A percentile compares a stretch with the other conserved stretches of the same genome.
These are phyloP conservation scores for Gymnoscopelus microlampas DNA, from an alignment of 2,797 vertebrate species.

Conservation along the genomic window DNA sequence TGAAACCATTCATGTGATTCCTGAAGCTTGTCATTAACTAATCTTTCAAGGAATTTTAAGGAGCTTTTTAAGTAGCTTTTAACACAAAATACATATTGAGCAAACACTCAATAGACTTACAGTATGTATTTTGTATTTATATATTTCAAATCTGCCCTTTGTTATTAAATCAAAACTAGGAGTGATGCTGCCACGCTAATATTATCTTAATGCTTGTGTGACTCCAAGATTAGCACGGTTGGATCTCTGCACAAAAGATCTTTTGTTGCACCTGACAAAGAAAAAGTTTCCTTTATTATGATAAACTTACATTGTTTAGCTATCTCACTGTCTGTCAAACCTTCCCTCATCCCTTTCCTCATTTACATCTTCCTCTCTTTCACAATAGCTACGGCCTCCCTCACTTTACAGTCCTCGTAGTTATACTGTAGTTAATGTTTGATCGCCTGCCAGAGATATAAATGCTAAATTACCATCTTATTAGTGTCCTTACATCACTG, in stretches of 20 bases:
- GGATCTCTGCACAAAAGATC: constrained; percentile 15
- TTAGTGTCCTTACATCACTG: constrained; percentile 18
- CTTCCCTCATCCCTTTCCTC: constrained; percentile 1
- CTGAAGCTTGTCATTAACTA: no score
- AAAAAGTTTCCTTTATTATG: constrained; percentile 4
- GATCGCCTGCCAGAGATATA: constrained; percentile 64
- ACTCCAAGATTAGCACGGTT: no score
- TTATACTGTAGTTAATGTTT: constrained; percentile 77
- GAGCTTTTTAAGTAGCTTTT: no score
- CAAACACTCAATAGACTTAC: no score
- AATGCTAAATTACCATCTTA: constrained; percentile 24
- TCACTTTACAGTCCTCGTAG: constrained; percentile 17
- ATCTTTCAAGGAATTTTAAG: no score
- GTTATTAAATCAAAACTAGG: no score
- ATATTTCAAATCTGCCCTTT: no score
- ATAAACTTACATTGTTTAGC: constrained; percentile 42
- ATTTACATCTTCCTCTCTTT: constrained; percentile 22
- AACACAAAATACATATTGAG: no score
- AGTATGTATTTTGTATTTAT: no score
- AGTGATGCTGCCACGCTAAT: no score
- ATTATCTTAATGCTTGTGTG: no score
- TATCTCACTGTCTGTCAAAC: constrained; percentile 15
- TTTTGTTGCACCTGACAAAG: constrained; percentile 33
- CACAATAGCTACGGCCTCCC: constrained; percentile 11
- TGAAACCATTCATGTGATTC: no score